Percentiles rank a stretch among this genome's conserved stretches.
phyloP scores from a whole-genome alignment of 2,797 vertebrate genomes.

The Ataeniobius toweri region DNA sequence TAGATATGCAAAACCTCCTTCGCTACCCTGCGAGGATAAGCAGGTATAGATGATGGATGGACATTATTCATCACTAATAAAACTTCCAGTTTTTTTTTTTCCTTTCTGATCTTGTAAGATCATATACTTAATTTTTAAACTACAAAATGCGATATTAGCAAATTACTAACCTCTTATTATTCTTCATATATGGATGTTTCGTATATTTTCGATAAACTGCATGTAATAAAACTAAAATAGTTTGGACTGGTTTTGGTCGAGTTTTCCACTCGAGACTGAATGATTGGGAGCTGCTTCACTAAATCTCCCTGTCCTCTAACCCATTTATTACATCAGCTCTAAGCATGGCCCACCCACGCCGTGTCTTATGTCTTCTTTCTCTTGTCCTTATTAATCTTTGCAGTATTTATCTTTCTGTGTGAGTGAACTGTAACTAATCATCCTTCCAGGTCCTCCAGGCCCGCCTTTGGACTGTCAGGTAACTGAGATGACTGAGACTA shows the following conservation, averaged over 20 bases:
- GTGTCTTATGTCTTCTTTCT: neutral
- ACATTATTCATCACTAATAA: no score
- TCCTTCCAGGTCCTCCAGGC: conserved; percentile 85
- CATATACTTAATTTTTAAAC: no score
- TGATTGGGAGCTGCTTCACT: conserved; percentile 2
- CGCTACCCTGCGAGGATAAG: no score
- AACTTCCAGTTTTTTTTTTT: no score
- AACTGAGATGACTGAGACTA: conserved; percentile 89
- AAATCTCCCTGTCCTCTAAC: conserved; percentile 2
- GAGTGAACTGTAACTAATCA: conserved; percentile 24
- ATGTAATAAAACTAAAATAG: neutral
- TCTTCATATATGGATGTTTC: neutral
- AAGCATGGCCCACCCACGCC: conserved; percentile 6
- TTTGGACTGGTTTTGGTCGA: neutral
- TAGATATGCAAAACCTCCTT: no score
- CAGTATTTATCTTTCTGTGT: conserved; percentile 1
- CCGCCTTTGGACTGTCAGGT: conserved; percentile 88
- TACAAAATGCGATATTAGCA: neutral
- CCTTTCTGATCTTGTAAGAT: no score
- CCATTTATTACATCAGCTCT: neutral
- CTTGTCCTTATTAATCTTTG: conserved; percentile 29
- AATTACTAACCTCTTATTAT: neutral
- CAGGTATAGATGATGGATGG: no score
- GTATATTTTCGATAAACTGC: neutral
- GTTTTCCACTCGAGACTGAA: neutral